These are phyloP conservation scores for Plecotus auritus DNA, from an alignment of 2,113 vertebrate species.

Conservation along the genomic window DNA sequence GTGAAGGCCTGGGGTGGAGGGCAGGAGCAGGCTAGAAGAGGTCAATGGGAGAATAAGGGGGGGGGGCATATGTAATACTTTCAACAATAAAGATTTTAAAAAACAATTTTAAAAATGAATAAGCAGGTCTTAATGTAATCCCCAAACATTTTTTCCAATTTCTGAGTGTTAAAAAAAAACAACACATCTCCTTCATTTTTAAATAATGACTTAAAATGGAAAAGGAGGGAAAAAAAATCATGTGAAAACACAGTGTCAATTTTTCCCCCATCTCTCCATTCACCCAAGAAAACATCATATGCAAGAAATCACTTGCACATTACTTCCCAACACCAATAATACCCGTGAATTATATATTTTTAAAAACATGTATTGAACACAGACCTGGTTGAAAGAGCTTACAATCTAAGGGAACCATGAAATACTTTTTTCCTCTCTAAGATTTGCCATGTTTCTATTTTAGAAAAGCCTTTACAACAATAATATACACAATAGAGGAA, in stretches of 20 bases:
- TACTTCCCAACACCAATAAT: slow-evolving; percentile 35
- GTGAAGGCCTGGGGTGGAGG: no score
- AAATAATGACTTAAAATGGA: slow-evolving; percentile 26
- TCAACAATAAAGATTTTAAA: neutral
- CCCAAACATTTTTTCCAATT: neutral
- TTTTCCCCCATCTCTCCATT: neutral
- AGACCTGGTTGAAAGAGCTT: slow-evolving; percentile 49
- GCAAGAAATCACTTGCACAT: slow-evolving; percentile 3
- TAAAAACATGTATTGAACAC: slow-evolving; percentile 29
- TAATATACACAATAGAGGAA: slow-evolving; percentile 58
- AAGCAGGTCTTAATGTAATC: neutral
- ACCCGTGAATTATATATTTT: slow-evolving; percentile 9
- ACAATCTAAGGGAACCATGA: slow-evolving; percentile 30
- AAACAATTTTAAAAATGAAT: neutral
- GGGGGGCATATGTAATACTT: no score
- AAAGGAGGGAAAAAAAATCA: neutral
- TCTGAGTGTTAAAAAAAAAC: slow-evolving; percentile 28
- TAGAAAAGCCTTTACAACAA: slow-evolving; percentile 51
- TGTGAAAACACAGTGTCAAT: neutral
- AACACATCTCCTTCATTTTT: neutral
- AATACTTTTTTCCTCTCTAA: slow-evolving; percentile 29
- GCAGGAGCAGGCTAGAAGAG: no score
- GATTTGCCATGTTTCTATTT: slow-evolving; percentile 62
- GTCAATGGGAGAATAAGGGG: no score
- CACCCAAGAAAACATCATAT: neutral